Conservation (phyloP, 2,888 invertebrate species). For the Stenurella melanura region DNA sequence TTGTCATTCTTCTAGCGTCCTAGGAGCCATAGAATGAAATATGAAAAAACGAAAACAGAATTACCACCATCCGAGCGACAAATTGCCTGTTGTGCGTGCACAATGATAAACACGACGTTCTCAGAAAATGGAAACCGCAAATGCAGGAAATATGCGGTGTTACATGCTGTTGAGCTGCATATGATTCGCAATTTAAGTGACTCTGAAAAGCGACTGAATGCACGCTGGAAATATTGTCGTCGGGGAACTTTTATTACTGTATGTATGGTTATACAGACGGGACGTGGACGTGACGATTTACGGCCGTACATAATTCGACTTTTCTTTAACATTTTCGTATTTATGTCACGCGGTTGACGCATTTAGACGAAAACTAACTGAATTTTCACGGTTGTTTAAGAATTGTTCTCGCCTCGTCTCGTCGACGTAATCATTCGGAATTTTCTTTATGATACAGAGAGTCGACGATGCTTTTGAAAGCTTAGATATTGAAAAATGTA, state of each 20-base stretch:
- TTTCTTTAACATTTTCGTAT: neutral
- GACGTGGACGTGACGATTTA: neutral
- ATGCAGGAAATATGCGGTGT: slow-evolving; percentile 7
- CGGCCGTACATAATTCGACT: neutral
- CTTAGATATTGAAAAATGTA: too few species aligned
- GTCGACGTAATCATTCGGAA: too few species aligned
- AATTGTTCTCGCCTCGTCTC: too few species aligned
- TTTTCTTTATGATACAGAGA: too few species aligned
- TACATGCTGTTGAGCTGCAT: neutral
- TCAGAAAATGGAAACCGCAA: neutral
- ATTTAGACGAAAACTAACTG: too few species aligned
- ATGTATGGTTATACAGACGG: neutral
- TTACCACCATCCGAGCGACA: slow-evolving; percentile 29
- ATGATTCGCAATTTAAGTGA: neutral
- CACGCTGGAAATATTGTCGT: neutral
- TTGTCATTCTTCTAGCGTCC: neutral
- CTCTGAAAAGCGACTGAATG: neutral
- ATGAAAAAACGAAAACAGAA: slow-evolving; percentile 11
- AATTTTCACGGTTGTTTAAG: too few species aligned
- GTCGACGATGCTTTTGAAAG: too few species aligned
- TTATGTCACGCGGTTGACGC: too few species aligned
- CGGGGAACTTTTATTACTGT: neutral
- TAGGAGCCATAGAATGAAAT: neutral
- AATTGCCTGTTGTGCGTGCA: slow-evolving; percentile 39
- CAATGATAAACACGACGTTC: slow-evolving; percentile 20